These are phyloP conservation scores for Brachystomella parvula DNA, from an alignment of 1,140 invertebrate genomes.

Conservation along the genomic window DNA sequence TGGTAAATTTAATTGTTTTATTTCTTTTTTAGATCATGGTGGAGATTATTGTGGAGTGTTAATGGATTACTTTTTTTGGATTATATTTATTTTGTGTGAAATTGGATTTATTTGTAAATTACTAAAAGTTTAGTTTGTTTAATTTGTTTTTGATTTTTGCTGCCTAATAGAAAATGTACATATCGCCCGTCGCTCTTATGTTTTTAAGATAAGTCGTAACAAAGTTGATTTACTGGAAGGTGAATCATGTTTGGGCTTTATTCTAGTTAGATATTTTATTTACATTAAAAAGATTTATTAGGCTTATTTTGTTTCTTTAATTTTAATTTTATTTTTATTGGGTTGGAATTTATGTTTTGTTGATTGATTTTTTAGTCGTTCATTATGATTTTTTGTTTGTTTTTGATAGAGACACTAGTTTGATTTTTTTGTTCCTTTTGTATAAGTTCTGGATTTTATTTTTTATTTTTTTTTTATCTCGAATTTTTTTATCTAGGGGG, in stretches of 20 bases:
- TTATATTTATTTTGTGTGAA: conserved; percentile 38
- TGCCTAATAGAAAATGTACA: conserved; percentile 51
- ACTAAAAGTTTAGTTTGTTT: conserved; percentile 52
- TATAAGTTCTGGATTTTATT: too few relatives aligned
- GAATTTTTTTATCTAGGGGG: too few relatives aligned
- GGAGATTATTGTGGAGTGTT: conserved; percentile 47
- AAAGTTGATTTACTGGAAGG: conserved; percentile 61
- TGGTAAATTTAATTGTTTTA: conserved; percentile 46
- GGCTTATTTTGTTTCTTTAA: conserved; percentile 44
- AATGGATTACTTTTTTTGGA: conserved; percentile 31
- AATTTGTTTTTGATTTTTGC: conserved; percentile 41
- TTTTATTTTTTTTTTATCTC: too few relatives aligned
- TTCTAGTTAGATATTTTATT: conserved; percentile 49
- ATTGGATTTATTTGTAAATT: conserved; percentile 37
- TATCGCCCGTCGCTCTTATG: conserved; percentile 60
- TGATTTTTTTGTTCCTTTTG: too few relatives aligned
- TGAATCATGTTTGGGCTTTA: conserved; percentile 52
- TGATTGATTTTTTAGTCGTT: too few relatives aligned
- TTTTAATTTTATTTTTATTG: too few relatives aligned
- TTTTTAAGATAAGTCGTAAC: conserved; percentile 60
- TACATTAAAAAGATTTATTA: conserved; percentile 47
- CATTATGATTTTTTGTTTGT: too few relatives aligned
- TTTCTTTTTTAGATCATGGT: conserved; percentile 51
- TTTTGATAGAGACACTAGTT: too few relatives aligned
- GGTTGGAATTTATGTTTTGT: too few relatives aligned